These are phyloP conservation scores for Pygoscelis adeliae DNA, from an alignment of 2,113 vertebrate genomes.

Conservation along the genomic window DNA sequence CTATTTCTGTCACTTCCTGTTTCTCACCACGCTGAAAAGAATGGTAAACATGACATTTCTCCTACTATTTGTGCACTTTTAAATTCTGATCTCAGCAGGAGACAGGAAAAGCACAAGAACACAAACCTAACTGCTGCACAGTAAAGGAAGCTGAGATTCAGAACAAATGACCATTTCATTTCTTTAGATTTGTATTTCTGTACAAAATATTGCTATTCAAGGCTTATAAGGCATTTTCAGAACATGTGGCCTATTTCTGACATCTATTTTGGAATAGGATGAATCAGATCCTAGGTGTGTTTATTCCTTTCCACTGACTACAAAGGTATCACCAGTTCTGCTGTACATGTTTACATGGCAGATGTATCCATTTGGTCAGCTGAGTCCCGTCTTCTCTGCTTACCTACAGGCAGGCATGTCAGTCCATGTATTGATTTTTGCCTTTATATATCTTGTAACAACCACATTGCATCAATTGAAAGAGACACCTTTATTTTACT, in stretches of 20 bases:
- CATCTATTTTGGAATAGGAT: not conserved
- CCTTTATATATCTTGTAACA: not conserved
- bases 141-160: not conserved
- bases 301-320: not conserved
- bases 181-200: not conserved
- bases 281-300: not conserved
- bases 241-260: not conserved
- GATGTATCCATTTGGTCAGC: not conserved
- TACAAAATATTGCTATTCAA: not conserved
- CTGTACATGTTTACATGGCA: not conserved
- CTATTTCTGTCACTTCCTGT: slow-evolving; percentile 54
- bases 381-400: not conserved
- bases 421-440: not conserved
- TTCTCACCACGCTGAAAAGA: not conserved
- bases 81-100: slow-evolving; percentile 6
- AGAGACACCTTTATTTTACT: not conserved
- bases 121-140: not conserved
- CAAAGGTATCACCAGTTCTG: not conserved
- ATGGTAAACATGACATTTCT: slow-evolving; percentile 52
- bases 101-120: not conserved
- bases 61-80: not conserved
- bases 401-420: not conserved
- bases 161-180: not conserved
- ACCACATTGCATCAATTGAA: not conserved
- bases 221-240: not conserved